These are phyloP conservation scores for Eira barbara DNA, from an alignment of 2,113 vertebrate genomes.

Conservation along the genomic window DNA sequence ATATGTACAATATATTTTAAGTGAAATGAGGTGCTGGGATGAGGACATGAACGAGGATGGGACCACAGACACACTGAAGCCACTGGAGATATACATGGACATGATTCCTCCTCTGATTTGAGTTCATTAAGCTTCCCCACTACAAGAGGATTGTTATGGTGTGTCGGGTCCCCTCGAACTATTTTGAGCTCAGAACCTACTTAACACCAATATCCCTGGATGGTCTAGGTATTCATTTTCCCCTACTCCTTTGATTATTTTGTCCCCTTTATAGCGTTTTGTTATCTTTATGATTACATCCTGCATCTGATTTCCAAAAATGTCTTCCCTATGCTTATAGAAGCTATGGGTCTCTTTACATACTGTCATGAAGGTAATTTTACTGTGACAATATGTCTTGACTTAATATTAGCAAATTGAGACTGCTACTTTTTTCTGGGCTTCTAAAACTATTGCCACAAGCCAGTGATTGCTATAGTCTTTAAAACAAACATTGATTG, in stretches of 20 bases:
- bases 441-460: background rate
- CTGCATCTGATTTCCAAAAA: background rate
- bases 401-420: background rate
- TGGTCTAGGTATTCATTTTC: background rate
- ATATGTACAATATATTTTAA: background rate
- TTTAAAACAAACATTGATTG: background rate
- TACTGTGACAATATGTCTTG: background rate
- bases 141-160: background rate
- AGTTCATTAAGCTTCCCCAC: background rate
- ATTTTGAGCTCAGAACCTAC: background rate
- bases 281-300: background rate
- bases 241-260: background rate
- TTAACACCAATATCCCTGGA: background rate
- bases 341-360: background rate
- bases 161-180: background rate
- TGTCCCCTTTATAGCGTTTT: background rate
- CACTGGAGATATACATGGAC: background rate
- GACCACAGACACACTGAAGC: background rate
- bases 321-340: background rate
- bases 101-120: background rate
- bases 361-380: background rate
- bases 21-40: background rate
- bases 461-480: background rate
- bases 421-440: background rate
- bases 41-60: background rate